Base-by-base conservation (phyloP, 2,113 vertebrate genomes). In the Clarias magur region DNA sequence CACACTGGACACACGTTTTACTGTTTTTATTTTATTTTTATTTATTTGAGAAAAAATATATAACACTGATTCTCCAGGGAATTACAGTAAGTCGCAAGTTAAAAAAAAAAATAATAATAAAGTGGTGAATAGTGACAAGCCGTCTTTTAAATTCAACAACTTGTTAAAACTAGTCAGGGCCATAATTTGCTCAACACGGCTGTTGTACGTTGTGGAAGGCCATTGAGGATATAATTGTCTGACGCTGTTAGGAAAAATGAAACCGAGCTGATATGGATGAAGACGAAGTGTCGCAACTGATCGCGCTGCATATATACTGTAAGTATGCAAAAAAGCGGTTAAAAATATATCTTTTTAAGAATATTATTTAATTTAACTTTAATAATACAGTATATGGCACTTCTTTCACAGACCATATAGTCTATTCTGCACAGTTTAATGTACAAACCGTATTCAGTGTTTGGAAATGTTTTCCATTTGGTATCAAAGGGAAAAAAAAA, bases 301-400 rank as follows among this genome's bases (percentile, higher is more conserved):
- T 11, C 25, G 4, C 3, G 25, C 25, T 65, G 13, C 10, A 13
- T 27, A 67, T 67, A n/a, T 16, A 34, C 30, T 34, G 30, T 34
- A 68, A 68, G 65, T 19, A 34, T 27, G 5, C 6, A 68, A 27
- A 34, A 83, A 57, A 34, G 4, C 11, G 8, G 17, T 3, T 15
- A 42, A 42, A 10, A 34, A 34, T 34, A 42, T 23, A 0, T 48
- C 11, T 23, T 59, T 48, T 63, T 68, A 82, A 80, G 75, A 86
- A 86, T 62, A 60, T 86, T 84, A 88, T 83, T 88, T 81, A 81
- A 76, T 87, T 84, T 34, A 80, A 53, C 17, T 82, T n/a, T 83
- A 27, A 38, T 88, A 59, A 63, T 80, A 56, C 48, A 48, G 48
- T 60, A 88, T 86, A 86, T 83, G 84, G 63, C 67, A 75, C 79